Conservation (phyloP, 2,888 invertebrate genomes). For the Tetragonisca angustula region DNA sequence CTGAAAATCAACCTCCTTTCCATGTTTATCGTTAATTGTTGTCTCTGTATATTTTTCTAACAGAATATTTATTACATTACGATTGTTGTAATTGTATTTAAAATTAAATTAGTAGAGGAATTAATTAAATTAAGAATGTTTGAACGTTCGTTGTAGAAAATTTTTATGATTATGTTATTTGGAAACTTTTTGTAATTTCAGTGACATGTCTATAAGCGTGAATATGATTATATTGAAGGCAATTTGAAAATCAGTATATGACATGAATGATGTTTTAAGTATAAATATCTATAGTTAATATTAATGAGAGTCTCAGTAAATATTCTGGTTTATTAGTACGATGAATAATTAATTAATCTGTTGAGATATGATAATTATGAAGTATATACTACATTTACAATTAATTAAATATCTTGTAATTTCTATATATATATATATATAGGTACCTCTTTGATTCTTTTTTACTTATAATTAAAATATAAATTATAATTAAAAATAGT, state of each 20-base stretch:
- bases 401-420: accelerated
- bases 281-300: not conserved
- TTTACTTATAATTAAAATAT: no score
- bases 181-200: no score
- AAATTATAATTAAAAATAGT: no score
- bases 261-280: not conserved
- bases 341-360: not conserved
- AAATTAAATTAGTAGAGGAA: not conserved
- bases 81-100: not conserved
- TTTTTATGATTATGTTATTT: no score
- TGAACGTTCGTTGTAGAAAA: no score
- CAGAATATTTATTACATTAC: not conserved
- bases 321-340: not conserved
- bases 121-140: no score
- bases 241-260: not conserved
- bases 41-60: not conserved
- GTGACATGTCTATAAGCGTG: no score
- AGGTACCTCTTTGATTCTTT: no score
- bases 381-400: not conserved
- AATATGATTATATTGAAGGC: no score
- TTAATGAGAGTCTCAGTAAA: not conserved
- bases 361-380: no score
- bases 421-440: not conserved
- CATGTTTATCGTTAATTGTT: no score
- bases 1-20: not conserved